Conservation (phyloP, 2,113 vertebrate genomes). For the Grantiella picta region DNA sequence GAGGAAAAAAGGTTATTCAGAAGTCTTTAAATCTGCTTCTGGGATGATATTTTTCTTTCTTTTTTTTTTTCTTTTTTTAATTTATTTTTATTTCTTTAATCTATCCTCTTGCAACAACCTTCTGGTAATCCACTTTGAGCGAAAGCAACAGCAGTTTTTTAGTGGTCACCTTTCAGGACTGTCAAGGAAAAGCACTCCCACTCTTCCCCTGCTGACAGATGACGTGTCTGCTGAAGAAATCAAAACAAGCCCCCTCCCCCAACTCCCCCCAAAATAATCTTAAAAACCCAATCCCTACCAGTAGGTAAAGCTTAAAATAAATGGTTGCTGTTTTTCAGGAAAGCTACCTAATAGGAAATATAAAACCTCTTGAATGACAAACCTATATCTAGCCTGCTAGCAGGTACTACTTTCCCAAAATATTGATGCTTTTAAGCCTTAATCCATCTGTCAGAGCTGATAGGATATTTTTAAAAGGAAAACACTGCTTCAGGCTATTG, state of each 20-base stretch:
- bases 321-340: neutral
- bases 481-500: constrained; percentile 26
- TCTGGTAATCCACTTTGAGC: neutral
- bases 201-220: neutral
- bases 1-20: neutral
- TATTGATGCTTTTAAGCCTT: constrained; percentile 53
- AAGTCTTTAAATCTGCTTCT: neutral
- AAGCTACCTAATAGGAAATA: constrained; percentile 22
- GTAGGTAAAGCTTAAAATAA: constrained; percentile 35
- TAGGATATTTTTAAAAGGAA: constrained; percentile 54
- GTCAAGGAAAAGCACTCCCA: neutral
- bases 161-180: neutral
- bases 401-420: constrained; percentile 49
- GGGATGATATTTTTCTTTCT: neutral
- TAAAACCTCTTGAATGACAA: constrained; percentile 48
- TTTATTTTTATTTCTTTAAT: too few relatives aligned
- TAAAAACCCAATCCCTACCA: rapidly evolving
- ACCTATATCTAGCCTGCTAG: neutral
- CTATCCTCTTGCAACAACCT: neutral
- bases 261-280: too few relatives aligned
- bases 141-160: neutral
- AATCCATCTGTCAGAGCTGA: constrained; percentile 60
- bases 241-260: neutral
- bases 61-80: neutral
- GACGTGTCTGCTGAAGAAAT: neutral